Evolutionary conservation across 37 sponge, comb jelly and placozoan species (phyloP).

Genomic region (Eunapius fragilis): DNA sequence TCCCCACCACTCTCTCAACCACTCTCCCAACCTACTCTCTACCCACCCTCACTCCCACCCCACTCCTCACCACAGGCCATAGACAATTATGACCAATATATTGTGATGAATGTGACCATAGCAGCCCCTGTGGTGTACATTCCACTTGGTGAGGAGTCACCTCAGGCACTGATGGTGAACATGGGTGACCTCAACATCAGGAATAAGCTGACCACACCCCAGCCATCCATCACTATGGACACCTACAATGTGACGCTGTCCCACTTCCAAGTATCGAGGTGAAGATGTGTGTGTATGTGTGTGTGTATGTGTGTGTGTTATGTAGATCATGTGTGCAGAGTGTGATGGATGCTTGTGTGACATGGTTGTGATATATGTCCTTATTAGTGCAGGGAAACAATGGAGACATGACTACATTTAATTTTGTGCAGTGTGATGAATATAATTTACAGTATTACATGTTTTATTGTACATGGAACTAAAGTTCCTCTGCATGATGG

Average conservation of each 20-base stretch:
- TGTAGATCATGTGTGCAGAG: neutral
- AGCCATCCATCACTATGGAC: slow-evolving; percentile 19
- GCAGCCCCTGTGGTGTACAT: slow-evolving; percentile 68
- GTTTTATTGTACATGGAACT: neutral
- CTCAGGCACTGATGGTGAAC: slow-evolving; percentile 64
- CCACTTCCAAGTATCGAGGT: slow-evolving; percentile 60
- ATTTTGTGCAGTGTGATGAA: too few species aligned
- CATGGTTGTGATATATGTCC: too few species aligned
- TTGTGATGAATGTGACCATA: slow-evolving; percentile 41
- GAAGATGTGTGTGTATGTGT: neutral
- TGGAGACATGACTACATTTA: too few species aligned
- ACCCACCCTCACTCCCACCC: too few species aligned
- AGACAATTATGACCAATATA: slow-evolving; percentile 44
- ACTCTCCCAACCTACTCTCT: too few species aligned
- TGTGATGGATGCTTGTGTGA: too few species aligned
- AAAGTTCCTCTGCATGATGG: neutral
- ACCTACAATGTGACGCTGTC: slow-evolving; percentile 47
- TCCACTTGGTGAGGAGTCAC: slow-evolving; percentile 35
- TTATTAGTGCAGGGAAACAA: too few species aligned
- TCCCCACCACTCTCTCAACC: too few species aligned
- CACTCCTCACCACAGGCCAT: neutral
- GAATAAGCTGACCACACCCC: slow-evolving; percentile 42
- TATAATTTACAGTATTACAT: too few species aligned
- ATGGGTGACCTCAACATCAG: slow-evolving; percentile 47
- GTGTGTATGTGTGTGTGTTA: neutral